These are phyloP conservation scores for Glossosoma conforme DNA, from an alignment of 1,140 invertebrate genomes.

Conservation along the genomic window DNA sequence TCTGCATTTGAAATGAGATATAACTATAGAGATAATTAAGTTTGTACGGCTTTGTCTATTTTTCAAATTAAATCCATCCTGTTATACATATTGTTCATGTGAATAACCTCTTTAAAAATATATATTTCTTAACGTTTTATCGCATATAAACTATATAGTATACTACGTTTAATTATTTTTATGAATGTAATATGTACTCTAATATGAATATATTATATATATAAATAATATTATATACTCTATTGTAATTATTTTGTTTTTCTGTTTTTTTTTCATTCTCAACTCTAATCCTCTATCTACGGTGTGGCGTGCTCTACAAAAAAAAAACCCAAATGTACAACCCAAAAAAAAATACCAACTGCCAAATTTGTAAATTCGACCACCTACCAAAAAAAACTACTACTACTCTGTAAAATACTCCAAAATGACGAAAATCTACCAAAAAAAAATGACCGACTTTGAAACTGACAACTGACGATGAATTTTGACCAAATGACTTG, in stretches of 20 bases:
- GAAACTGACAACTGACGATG: not conserved
- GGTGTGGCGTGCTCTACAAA: constrained; percentile 29
- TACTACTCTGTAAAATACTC: not conserved
- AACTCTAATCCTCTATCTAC: constrained; percentile 30
- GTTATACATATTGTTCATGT: too few relatives aligned
- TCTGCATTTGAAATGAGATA: too few relatives aligned
- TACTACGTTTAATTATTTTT: too few relatives aligned
- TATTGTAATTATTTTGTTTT: constrained; percentile 29
- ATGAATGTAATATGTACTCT: too few relatives aligned
- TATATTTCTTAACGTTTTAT: too few relatives aligned
- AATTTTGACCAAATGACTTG: not conserved
- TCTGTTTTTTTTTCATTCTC: constrained; percentile 31
- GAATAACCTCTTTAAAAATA: too few relatives aligned
- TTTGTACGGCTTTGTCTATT: too few relatives aligned
- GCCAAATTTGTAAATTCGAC: constrained; percentile 25
- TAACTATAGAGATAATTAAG: too few relatives aligned
- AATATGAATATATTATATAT: too few relatives aligned
- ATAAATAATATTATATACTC: too few relatives aligned
- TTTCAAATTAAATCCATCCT: too few relatives aligned
- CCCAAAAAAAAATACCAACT: constrained; percentile 22
- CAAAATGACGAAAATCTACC: constrained; percentile 9
- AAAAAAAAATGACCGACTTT: not conserved
- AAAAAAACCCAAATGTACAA: constrained; percentile 17
- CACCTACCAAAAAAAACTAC: constrained; percentile 12
- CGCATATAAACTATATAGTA: too few relatives aligned